Percentiles rank a stretch among this genome's conserved stretches.
phyloP scores from a whole-genome alignment of 2,113 vertebrate genomes.

The Electrona antarctica region DNA sequence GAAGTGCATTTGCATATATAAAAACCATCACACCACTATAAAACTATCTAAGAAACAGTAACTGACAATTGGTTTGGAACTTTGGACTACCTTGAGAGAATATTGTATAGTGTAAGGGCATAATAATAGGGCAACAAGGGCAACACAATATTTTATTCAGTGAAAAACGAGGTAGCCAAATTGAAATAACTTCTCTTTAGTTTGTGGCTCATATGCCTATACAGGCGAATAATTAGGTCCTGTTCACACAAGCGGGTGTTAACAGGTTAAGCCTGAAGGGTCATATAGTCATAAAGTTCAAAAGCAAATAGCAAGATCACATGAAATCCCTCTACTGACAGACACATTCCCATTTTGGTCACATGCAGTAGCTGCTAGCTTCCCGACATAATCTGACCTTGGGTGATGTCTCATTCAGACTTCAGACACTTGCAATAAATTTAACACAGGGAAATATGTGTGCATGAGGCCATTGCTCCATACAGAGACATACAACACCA shows the following conservation, averaged over 20 bases:
- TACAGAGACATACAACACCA: conserved; percentile 6
- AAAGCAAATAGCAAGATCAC: conserved; percentile 25
- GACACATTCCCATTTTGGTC: conserved; percentile 59
- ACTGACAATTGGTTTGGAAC: no score
- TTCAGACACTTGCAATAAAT: no score
- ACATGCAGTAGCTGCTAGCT: conserved; percentile 35
- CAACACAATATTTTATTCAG: no score
- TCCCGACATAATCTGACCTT: conserved; percentile 43
- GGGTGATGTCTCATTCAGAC: conserved; percentile 35
- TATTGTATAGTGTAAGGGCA: no score
- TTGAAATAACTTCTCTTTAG: neutral
- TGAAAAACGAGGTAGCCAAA: no score
- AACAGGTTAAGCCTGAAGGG: conserved; percentile 18
- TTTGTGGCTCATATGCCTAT: neutral
- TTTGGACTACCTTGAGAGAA: no score
- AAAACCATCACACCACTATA: no score
- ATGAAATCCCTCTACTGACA: conserved; percentile 12
- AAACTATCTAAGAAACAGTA: no score
- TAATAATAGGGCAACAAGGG: no score
- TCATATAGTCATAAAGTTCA: conserved; percentile 28
- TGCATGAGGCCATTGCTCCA: conserved; percentile 36
- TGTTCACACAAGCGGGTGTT: neutral
- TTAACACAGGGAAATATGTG: conserved; percentile 35
- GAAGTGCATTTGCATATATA: no score
- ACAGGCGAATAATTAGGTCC: neutral